Base-by-base conservation (phyloP, 2,888 invertebrate genomes). In the Drosophila parthenogenetica region DNA sequence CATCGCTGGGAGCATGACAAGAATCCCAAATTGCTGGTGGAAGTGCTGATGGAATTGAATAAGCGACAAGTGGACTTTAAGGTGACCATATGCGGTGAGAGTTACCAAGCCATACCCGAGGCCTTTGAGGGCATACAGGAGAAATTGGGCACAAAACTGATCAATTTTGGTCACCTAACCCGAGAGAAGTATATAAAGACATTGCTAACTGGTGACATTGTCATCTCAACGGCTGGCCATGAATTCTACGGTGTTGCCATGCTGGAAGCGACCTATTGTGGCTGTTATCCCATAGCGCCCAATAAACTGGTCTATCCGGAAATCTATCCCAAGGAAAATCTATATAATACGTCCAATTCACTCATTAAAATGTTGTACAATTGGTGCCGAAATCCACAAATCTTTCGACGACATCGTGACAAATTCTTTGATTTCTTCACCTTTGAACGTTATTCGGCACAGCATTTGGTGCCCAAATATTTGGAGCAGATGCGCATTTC, bases 1-100 rank as follows among this genome's bases (percentile, higher is more conserved):
- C 96, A 96, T 91, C 93, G 96, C 82, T 96, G 96, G 95, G 96
- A 96, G 90, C 95, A 95, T 90, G 96, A 96, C 89, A 96, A 96
- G 91, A 94, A 95, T 87, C 96, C 96, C 0, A 94, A 94, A 46
- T 90, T 93, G 14, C 94, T 96, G 79, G 94, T 95, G 66, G 90
- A 93, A 37, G 93, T 94, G 1, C 79, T 95, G 5, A 87, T 92
- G 64, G 91, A 91, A 63, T 87, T 95, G 25, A 92, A 93, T 54
- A 93, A 93, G 46, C 92, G 93, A 11, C 93, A 93, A 19, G 89
- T 93, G 11, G 91, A 93, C 59, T 96, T 96, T 88, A 90, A 92
- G 65, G 90, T 95, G 17, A 91, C 92, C 8, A 92, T 96, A 45
- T 92, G 95, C 17, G 95, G 96, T 3, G 95, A 96, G 91, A 93